Evolutionary conservation across 1,140 invertebrate species (phyloP).

Genomic region (Sipha flava): DNA sequence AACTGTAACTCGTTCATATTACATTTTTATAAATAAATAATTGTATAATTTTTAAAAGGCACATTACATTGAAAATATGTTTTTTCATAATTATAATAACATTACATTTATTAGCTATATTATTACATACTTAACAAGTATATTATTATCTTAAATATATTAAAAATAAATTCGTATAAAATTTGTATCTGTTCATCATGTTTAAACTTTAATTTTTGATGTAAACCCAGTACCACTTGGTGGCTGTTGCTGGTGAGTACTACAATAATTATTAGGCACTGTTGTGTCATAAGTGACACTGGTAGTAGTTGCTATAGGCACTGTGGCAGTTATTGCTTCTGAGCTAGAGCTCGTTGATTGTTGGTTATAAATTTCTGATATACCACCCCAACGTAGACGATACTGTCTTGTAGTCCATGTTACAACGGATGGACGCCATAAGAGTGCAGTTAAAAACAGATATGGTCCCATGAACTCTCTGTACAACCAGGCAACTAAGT

Average conservation of each 20-base stretch:
- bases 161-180: slow-evolving; percentile 10
- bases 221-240: not conserved
- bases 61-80: not conserved
- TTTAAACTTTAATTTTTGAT: slow-evolving; percentile 14
- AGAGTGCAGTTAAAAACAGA: slow-evolving; percentile 71
- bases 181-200: not conserved
- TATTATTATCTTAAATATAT: not conserved
- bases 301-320: not conserved
- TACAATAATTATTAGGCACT: not conserved
- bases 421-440: slow-evolving; percentile 69
- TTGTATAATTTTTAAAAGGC: not conserved
- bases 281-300: not conserved
- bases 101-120: no score
- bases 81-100: not conserved
- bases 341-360: not conserved
- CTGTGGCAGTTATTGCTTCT: not conserved
- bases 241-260: not conserved
- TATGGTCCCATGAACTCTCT: slow-evolving; percentile 83
- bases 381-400: slow-evolving; percentile 85
- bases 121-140: no score
- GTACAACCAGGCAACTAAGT: slow-evolving; percentile 91
- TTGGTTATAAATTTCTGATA: slow-evolving; percentile 55
- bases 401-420: slow-evolving; percentile 85
- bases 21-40: not conserved
- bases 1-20: no score